Base-by-base conservation (phyloP, 2,113 vertebrate species). In the Suricata suricatta region DNA sequence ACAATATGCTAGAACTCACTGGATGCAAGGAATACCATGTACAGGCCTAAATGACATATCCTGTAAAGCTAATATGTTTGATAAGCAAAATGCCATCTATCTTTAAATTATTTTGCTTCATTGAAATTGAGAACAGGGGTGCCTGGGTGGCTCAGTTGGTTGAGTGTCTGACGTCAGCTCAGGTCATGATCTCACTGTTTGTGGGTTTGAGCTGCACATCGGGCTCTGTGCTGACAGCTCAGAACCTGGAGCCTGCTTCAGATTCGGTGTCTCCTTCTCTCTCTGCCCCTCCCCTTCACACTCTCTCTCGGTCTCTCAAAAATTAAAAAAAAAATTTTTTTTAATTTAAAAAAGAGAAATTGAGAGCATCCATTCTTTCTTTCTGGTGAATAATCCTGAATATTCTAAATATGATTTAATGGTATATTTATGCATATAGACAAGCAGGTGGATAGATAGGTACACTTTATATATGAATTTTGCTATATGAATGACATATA, bases 51-150 rank as follows among this genome's bases (percentile, higher is more conserved):
- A 50, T 88, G 33, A 19, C 72, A 81, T 52, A 1, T 33, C 19
- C 17, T 82, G 76, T 89, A 64, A 97, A 90, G 60, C 3, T n/a
- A 94, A 86, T 60, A 57, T 63, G 81, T 71, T 72, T 84, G 23
- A 89, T 77, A 41, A 71, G 16, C 9, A 60, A 88, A 93, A 50
- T 86, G 71, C 16, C 16, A 44, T 57, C 93, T 9, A 69, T 41
- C 17, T 95, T 90, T 76, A 94, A 69, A 63, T 86, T 66, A 64
- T 50, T 87, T 96, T 68, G 12, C 41, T 93, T 89, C 4, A 19
- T 54, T 76, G 50, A 85, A 80, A 81, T 63, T 57, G 66, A 95
- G 74, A 92, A 77, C 0, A 89, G 41, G 41, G 41, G 41, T 41
- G 41, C 41, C 41, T 41, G 41, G 41, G 41, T 41, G 41, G 41